phyloP scores from a whole-genome alignment of 2,888 invertebrate species.

The Cantharis flavilabris region DNA sequence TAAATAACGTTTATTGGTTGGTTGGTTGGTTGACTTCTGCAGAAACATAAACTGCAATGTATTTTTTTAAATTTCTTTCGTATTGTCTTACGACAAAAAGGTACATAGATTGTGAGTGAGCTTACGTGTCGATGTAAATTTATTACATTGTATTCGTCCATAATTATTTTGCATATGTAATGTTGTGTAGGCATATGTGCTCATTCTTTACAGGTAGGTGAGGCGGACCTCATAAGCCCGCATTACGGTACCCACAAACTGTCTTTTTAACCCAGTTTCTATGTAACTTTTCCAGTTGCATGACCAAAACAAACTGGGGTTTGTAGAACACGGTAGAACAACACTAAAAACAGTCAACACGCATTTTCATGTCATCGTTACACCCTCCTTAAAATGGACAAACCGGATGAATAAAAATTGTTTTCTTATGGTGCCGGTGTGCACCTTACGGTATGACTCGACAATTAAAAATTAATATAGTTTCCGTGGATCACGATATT shows the following conservation, averaged over 20 bases:
- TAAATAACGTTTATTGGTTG: not conserved
- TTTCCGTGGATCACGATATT: conserved; percentile 10
- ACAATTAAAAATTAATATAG: conserved; percentile 13
- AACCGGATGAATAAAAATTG: not conserved
- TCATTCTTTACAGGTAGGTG: conserved; percentile 27
- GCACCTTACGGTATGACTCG: not conserved
- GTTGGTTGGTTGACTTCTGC: not conserved
- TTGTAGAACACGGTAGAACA: conserved; percentile 23
- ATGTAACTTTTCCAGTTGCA: conserved; percentile 31
- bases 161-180: conserved; percentile 29
- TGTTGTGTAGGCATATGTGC: conserved; percentile 26
- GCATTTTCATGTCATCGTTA: not conserved
- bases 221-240: conserved; percentile 28
- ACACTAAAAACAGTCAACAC: conserved; percentile 1
- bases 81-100: not conserved
- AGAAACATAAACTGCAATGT: not conserved
- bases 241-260: conserved; percentile 25
- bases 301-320: conserved; percentile 32
- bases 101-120: not conserved
- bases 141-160: conserved; percentile 11
- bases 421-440: not conserved
- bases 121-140: conserved; percentile 17
- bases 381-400: not conserved
- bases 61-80: not conserved
- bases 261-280: conserved; percentile 32